phyloP scores from a whole-genome alignment of 2,797 vertebrate genomes.

The Iguana delicatissima region DNA sequence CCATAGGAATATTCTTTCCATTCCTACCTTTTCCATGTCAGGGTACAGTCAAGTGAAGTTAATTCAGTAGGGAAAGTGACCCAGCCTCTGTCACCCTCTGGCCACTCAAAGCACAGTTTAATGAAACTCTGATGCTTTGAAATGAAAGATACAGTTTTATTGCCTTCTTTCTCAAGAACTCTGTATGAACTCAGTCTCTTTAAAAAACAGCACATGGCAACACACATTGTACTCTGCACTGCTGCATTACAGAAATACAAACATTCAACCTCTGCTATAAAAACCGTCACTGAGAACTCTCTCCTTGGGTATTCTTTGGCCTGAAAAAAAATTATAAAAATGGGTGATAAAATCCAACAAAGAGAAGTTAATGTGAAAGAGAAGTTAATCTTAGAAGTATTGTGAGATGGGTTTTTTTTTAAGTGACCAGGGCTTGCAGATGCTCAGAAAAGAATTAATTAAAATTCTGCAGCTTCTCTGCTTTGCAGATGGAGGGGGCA shows the following conservation, averaged over 20 bases:
- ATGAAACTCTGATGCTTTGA: conserved; percentile 7
- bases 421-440: conserved; percentile 55
- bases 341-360: background rate
- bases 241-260: conserved; percentile 21
- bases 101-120: conserved; percentile 13
- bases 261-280: conserved; percentile 19
- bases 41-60: background rate
- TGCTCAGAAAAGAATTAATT: conserved; percentile 60
- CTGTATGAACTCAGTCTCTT: conserved; percentile 23
- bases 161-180: background rate
- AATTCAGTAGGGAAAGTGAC: background rate
- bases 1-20: too few species aligned
- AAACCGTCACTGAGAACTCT: conserved; percentile 10
- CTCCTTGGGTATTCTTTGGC: background rate
- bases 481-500: conserved; percentile 7
- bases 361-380: conserved; percentile 3
- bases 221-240: background rate
- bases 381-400: conserved; percentile 23
- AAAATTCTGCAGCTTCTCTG: conserved; percentile 59
- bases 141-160: conserved; percentile 6
- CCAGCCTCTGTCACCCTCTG: background rate
- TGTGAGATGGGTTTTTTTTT: background rate
- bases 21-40: background rate
- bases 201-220: conserved; percentile 10
- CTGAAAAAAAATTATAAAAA: conserved; percentile 36